Evolutionary conservation across 2,113 vertebrate genomes (phyloP).

Genomic region (Neoarius graeffei): DNA sequence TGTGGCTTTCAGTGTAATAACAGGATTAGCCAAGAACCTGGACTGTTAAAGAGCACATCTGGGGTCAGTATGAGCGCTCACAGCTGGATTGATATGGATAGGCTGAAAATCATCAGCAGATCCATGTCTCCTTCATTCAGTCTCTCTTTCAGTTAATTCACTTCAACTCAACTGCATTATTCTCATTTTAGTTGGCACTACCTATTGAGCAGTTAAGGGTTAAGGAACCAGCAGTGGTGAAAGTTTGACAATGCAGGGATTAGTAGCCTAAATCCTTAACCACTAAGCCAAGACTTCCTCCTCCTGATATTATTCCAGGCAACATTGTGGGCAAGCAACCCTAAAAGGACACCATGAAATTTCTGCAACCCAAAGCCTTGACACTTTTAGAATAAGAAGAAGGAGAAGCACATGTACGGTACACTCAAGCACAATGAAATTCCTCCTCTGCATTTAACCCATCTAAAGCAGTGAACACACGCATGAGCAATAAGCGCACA

Average conservation of each 20-base stretch:
- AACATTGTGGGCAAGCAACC: background rate
- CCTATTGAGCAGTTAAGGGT: background rate
- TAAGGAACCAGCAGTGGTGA: background rate
- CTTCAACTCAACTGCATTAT: background rate
- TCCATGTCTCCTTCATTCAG: background rate
- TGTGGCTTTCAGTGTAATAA: slow-evolving; percentile 37
- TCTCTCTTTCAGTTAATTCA: background rate
- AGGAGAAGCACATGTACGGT: no score
- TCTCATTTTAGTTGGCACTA: background rate
- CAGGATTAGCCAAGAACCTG: slow-evolving; percentile 35
- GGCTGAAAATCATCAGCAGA: background rate
- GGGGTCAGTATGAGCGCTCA: background rate
- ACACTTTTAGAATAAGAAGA: no score
- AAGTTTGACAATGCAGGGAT: background rate
- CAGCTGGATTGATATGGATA: background rate
- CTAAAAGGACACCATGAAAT: background rate
- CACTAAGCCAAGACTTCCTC: background rate
- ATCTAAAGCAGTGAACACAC: no score
- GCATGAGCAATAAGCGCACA: no score
- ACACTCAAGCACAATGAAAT: no score
- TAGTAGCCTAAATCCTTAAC: background rate
- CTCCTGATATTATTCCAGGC: background rate
- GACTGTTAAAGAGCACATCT: background rate
- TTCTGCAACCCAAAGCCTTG: background rate
- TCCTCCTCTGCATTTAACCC: background rate